A percentile compares a stretch with the other conserved stretches of the same genome.
Evolutionary conservation across 2,113 vertebrate genomes (phyloP).

Genomic region (Lucifuga dentata): DNA sequence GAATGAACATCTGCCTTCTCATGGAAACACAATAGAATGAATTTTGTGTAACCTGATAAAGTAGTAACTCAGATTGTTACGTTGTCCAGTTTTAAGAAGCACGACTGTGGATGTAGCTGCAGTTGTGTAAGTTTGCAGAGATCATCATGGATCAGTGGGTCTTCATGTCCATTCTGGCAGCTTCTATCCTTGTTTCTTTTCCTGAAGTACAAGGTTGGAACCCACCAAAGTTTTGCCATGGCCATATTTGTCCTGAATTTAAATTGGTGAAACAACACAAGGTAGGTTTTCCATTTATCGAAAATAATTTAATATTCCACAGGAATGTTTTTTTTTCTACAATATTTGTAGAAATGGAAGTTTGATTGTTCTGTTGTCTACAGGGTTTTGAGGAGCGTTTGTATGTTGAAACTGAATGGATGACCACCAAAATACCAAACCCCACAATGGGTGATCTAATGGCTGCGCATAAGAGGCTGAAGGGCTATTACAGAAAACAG

Average conservation of each 20-base stretch:
- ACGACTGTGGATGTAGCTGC: not conserved
- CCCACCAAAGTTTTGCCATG: slow-evolving; percentile 43
- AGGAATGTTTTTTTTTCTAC: not conserved
- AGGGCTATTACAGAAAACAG: slow-evolving; percentile 20
- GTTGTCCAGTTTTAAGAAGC: not conserved
- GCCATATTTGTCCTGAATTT: slow-evolving; percentile 51
- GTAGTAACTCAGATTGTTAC: not conserved
- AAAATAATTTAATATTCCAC: not conserved
- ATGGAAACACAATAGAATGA: not conserved
- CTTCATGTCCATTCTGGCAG: not conserved
- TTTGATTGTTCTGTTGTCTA: not conserved
- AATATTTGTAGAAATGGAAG: not conserved
- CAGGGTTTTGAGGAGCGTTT: slow-evolving; percentile 56
- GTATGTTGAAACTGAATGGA: slow-evolving; percentile 55
- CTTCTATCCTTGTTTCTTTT: not conserved
- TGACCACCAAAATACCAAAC: slow-evolving; percentile 27
- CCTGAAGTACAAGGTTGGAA: slow-evolving; percentile 7
- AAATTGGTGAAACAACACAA: not conserved
- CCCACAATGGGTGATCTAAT: not conserved
- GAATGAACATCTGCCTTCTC: fast-evolving
- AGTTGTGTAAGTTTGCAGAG: not conserved
- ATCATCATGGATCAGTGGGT: not conserved
- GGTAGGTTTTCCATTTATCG: slow-evolving; percentile 36
- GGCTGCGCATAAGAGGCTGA: slow-evolving; percentile 19
- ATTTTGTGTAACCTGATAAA: not conserved